These are phyloP conservation scores for Gymnopithys bicolor DNA, from an alignment of 2,797 vertebrate genomes.

Conservation along the genomic window DNA sequence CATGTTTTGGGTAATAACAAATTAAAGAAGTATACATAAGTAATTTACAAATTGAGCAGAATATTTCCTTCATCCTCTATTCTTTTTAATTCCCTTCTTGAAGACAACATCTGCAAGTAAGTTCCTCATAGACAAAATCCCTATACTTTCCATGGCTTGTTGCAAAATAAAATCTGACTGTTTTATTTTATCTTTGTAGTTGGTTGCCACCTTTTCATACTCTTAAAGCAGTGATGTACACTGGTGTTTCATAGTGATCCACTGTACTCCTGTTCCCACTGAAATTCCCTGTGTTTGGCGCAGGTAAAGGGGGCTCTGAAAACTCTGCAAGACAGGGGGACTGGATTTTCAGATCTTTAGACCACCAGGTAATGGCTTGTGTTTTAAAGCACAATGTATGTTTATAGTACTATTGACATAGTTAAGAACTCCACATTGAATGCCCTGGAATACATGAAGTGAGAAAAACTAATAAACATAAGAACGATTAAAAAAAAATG, in stretches of 20 bases:
- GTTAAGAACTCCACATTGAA: neutral
- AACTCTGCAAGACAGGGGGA: neutral
- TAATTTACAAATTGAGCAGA: neutral
- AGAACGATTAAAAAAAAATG: neutral
- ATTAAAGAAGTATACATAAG: neutral
- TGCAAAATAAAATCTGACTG: neutral
- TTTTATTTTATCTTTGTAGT: neutral
- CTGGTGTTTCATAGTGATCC: neutral
- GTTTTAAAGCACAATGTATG: neutral
- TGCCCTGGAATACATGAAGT: neutral
- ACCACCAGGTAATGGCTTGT: neutral
- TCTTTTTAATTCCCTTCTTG: neutral
- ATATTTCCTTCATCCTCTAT: neutral
- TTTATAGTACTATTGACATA: neutral
- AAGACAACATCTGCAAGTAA: neutral
- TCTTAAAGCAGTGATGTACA: neutral
- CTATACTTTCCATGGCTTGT: neutral
- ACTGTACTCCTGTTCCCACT: rapidly evolving
- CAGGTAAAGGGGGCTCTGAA: neutral
- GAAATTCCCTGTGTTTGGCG: neutral
- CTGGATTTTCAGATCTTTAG: neutral
- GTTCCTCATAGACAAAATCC: neutral
- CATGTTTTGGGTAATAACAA: neutral
- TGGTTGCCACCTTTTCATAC: neutral
- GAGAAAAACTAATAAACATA: neutral